Base-by-base conservation (phyloP, 2,113 vertebrate genomes). In the Chamaea fasciata region DNA sequence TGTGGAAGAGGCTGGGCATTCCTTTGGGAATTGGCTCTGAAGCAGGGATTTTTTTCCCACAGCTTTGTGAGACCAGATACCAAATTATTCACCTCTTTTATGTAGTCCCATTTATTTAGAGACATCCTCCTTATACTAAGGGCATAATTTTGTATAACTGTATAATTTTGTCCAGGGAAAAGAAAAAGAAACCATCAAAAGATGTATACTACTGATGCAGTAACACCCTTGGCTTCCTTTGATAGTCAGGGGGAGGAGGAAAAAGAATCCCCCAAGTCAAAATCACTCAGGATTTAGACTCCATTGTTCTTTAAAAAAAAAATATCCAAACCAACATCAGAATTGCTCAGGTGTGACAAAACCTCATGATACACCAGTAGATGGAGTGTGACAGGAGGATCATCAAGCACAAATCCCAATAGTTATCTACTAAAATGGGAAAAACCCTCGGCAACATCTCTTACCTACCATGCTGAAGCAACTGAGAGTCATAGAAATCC, bases 311-410 rank as follows among this genome's bases (percentile, higher is more conserved):
- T 49, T 49, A 39, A 44, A 44, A 75, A 75, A 50, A 55, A 9
- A 60, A 55, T 19, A 60, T 17, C 5, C 26, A 76, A 79, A 83
- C 4, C 9, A 65, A 55, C 12, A 15, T 50, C 26, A 55, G 8
- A 35, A 65, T 56, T 70, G 2, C 27, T 59, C 22, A 55, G 8
- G 28, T 9, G 4, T 55, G 15, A 7, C 6, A 64, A 87, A 79
- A 55, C 6, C 8, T 41, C 7, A 21, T 16, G 13, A 3, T 42
- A 5, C 18, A 3, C 7, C 2, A 1, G 9, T 7, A 10, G 4
- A 21, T 68, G 18, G 21, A 73, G 5, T 28, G 3, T 3, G 30
- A 76, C 20, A 55, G 12, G 19, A 65, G 7, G 3, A 46, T 56
- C 8, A 37, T 47, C 1, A 1, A 53, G 13, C 10, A 53, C 14